Evolutionary conservation across 1,140 invertebrate species (phyloP).

Genomic region (Dendrolimus kikuchii): DNA sequence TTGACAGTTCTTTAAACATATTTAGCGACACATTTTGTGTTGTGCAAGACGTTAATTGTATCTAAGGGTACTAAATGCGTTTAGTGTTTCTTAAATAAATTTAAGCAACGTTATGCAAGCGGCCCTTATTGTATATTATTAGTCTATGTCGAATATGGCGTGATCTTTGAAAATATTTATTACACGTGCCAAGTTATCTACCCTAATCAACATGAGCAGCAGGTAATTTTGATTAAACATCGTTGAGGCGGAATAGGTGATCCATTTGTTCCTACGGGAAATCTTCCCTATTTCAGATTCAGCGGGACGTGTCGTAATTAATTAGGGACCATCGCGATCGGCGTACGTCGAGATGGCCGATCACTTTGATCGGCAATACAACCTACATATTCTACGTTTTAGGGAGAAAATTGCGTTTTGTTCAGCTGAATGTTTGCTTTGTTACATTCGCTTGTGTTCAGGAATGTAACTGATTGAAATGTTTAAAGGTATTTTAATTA

Average conservation of each 20-base stretch:
- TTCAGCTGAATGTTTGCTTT: not conserved
- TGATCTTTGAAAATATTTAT: too few species aligned
- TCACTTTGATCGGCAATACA: conserved; percentile 3
- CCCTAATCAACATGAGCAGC: not conserved
- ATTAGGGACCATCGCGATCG: conserved; percentile 5
- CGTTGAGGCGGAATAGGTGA: not conserved
- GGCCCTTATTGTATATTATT: too few species aligned
- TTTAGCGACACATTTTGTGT: too few species aligned
- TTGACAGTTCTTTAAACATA: too few species aligned
- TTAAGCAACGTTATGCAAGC: too few species aligned
- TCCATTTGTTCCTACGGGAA: conserved; percentile 8
- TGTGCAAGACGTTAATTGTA: too few species aligned
- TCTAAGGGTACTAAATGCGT: too few species aligned
- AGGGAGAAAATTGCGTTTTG: not conserved
- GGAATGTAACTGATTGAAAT: not conserved
- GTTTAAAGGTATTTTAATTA: too few species aligned
- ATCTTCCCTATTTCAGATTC: conserved; percentile 12
- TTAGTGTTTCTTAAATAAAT: too few species aligned
- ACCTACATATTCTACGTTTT: not conserved
- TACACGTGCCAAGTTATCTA: too few species aligned
- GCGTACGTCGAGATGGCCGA: not conserved
- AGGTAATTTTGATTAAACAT: conserved; percentile 1
- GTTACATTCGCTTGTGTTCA: not conserved
- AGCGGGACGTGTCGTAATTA: conserved; percentile 8
- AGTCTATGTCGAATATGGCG: too few species aligned